Conservation (phyloP, 2,113 vertebrate species). For the Hyla sarda region DNA sequence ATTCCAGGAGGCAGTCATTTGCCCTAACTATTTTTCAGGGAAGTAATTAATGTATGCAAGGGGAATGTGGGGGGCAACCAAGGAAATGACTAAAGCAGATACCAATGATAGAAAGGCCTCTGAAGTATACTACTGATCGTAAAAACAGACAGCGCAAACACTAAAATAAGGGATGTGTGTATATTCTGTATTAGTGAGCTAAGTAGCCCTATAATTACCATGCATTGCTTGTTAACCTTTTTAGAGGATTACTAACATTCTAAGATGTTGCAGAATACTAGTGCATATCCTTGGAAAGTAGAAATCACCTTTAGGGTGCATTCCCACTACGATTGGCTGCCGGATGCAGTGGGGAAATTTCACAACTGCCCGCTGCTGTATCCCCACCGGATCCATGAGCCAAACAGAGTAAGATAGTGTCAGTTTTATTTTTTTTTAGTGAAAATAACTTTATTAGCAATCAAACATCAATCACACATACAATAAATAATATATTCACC, state of each 20-base stretch:
- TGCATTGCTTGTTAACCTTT: not conserved
- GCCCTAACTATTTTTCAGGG: not conserved
- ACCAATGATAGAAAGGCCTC: not conserved
- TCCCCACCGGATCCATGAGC: no score
- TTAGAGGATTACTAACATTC: not conserved
- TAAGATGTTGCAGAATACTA: not conserved
- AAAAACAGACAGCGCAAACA: not conserved
- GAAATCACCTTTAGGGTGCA: not conserved
- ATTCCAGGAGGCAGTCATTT: not conserved
- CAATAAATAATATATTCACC: no score
- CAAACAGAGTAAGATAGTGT: no score
- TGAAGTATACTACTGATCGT: not conserved
- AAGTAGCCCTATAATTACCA: not conserved
- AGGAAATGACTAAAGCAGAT: not conserved
- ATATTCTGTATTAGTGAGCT: not conserved
- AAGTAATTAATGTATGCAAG: not conserved
- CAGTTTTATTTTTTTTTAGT: no score
- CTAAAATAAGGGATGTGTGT: not conserved
- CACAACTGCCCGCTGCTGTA: no score
- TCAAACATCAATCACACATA: no score
- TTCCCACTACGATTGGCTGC: no score
- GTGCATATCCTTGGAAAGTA: not conserved
- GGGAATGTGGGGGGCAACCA: no score
- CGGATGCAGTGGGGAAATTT: no score
- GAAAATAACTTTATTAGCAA: no score